phyloP scores from a whole-genome alignment of 2,113 vertebrate genomes.

The Galemys pyrenaicus region DNA sequence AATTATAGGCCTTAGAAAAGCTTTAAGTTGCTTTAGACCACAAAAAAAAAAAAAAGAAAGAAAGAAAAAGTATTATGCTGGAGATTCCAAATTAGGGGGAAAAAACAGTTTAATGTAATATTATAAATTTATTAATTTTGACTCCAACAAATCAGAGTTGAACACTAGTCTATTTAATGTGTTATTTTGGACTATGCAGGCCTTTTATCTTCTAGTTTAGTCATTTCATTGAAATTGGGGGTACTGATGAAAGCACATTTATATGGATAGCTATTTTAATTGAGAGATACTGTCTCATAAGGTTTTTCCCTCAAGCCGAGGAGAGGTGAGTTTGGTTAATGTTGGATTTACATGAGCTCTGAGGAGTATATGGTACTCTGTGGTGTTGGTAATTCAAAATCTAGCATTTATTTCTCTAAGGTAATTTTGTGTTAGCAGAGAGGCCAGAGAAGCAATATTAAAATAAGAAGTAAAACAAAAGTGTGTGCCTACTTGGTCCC shows the following conservation, averaged over 20 bases:
- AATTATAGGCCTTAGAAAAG: conserved; percentile 89
- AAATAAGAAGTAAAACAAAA: conserved; percentile 64
- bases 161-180: conserved; percentile 44
- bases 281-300: conserved; percentile 47
- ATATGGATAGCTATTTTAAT: conserved; percentile 47
- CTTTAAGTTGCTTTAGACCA: conserved; percentile 87
- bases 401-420: conserved; percentile 65
- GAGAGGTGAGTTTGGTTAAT: conserved; percentile 39
- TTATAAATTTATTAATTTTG: conserved; percentile 66
- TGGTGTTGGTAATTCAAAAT: conserved; percentile 53
- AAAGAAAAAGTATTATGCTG: conserved; percentile 75
- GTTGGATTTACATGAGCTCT: conserved; percentile 16
- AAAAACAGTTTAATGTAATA: conserved; percentile 72
- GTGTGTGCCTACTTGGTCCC: conserved; percentile 26
- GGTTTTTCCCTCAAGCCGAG: neutral
- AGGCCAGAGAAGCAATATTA: conserved; percentile 56
- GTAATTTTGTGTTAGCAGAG: conserved; percentile 62
- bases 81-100: conserved; percentile 84
- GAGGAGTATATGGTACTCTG: neutral
- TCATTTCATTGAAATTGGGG: conserved; percentile 41
- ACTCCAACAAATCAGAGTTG: conserved; percentile 51
- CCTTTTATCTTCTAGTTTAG: conserved; percentile 38
- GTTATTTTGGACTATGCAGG: conserved; percentile 36
- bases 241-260: conserved; percentile 31
- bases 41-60: too few relatives aligned